These are phyloP conservation scores for Ephydatia muelleri DNA, from an alignment of 37 sponge, comb jelly and placozoan genomes.

Conservation along the genomic window DNA sequence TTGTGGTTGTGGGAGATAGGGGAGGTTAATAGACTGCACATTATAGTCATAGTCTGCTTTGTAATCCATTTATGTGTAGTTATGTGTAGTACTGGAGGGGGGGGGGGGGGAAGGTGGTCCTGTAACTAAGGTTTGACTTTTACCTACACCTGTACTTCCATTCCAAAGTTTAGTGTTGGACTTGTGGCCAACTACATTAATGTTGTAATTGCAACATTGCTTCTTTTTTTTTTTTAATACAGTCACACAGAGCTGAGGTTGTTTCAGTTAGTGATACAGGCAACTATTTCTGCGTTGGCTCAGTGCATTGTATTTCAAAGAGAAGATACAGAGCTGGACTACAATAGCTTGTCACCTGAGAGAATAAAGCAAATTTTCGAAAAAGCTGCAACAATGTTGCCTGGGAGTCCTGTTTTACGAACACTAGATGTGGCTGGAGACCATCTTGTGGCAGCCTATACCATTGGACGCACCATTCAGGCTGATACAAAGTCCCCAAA, in stretches of 20 bases:
- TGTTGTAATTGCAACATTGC: too few relatives aligned
- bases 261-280: neutral
- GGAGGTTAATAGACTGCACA: too few relatives aligned
- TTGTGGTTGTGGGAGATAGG: too few relatives aligned
- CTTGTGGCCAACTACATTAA: too few relatives aligned
- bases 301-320: neutral
- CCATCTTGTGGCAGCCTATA: slow-evolving; percentile 2
- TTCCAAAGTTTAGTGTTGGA: too few relatives aligned
- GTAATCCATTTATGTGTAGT: too few relatives aligned
- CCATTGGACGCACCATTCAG: neutral
- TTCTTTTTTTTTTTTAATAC: neutral
- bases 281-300: neutral
- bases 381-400: neutral
- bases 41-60: too few relatives aligned
- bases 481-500: neutral
- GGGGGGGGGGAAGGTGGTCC: too few relatives aligned
- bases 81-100: too few relatives aligned
- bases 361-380: neutral
- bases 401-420: neutral
- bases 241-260: neutral
- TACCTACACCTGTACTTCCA: too few relatives aligned
- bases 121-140: too few relatives aligned
- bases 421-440: neutral
- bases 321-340: neutral
- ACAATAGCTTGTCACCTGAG: neutral